These are phyloP conservation scores for Drosophila diplacantha DNA, from an alignment of 2,888 invertebrate genomes.

Conservation along the genomic window DNA sequence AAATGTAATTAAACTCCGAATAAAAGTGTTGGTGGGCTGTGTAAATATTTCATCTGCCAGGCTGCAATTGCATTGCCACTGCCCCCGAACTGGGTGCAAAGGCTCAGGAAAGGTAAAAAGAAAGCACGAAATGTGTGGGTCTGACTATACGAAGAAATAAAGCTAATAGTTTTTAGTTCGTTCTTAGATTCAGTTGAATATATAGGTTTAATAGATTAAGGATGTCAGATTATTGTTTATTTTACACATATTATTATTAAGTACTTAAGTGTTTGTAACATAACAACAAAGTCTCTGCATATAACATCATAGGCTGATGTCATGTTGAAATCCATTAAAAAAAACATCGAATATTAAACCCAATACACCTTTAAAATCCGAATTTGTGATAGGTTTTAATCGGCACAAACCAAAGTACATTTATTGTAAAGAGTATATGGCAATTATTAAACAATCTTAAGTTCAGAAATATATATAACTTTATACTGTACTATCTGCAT, in stretches of 20 bases:
- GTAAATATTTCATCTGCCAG: constrained; percentile 25
- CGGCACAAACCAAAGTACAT: too few species aligned
- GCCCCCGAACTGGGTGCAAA: constrained; percentile 1
- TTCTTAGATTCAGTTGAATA: neutral
- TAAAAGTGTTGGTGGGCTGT: constrained; percentile 29
- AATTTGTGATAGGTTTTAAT: too few species aligned
- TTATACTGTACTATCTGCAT: neutral
- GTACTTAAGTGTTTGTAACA: neutral
- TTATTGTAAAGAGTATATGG: too few species aligned
- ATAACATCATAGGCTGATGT: too few species aligned
- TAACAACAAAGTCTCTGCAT: neutral
- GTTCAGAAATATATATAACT: too few species aligned
- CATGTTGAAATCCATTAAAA: neutral
- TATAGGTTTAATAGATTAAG: neutral
- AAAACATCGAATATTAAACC: neutral
- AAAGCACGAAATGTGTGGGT: constrained; percentile 5
- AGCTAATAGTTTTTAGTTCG: neutral
- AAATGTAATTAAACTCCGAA: constrained; percentile 69
- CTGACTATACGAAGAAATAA: constrained; percentile 23
- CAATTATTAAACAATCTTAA: too few species aligned
- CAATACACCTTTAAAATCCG: neutral
- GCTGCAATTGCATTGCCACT: constrained; percentile 23
- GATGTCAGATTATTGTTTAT: neutral
- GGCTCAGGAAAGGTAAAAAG: constrained; percentile 5
- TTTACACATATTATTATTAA: neutral